Base-by-base conservation (phyloP, 2,888 invertebrate genomes). In the Pachymerium ferrugineum region DNA sequence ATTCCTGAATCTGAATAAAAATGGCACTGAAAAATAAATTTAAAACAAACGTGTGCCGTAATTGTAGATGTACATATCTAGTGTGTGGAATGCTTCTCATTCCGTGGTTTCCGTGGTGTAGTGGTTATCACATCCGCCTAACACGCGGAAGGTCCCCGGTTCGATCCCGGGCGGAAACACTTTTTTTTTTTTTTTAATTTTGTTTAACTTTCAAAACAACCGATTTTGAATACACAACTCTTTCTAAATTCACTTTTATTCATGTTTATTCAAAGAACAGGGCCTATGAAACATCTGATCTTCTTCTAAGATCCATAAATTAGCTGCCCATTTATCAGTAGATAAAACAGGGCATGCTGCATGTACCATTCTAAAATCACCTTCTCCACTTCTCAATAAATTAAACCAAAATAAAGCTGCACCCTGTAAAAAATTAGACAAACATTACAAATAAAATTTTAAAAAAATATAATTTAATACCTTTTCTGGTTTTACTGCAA, bases 401-500 rank as follows among this genome's bases (percentile, higher is more conserved):
- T 69, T 69, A 28, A 69, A 69, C 69, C 69, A 69, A 28, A 69
- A 69, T 8, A 69, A 28, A 10, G 69, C 69, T 8, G 69, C 6
- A 14, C 69, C 69, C 69, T 69, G n/a, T 5, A 19, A n/a, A 69
- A 69, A 19, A 69, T n/a, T n/a, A n/a, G n/a, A 33, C 12, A 33
- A 33, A 33, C 12, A 33, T 33, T 33, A 33, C n/a, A 19, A 69
- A 22, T 25, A 28, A 19, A 69, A 10, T 54, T 54, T 22, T 22
- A 10, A 54, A 10, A 10, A 54, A n/a, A 8, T 19, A 22, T 14
- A 10, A 35, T 10, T 35, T 12, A 10, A 22, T 69, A 69, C 69
- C 28, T 69, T 69, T 69, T 69, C 19, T n/a, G 69, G 69, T 28
- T 69, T 19, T n/a, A 69, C 69, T 8, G 69, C 69, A 8, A 69